These are phyloP conservation scores for Thalassoma bifasciatum DNA, from an alignment of 2,113 vertebrate genomes.

Conservation along the genomic window DNA sequence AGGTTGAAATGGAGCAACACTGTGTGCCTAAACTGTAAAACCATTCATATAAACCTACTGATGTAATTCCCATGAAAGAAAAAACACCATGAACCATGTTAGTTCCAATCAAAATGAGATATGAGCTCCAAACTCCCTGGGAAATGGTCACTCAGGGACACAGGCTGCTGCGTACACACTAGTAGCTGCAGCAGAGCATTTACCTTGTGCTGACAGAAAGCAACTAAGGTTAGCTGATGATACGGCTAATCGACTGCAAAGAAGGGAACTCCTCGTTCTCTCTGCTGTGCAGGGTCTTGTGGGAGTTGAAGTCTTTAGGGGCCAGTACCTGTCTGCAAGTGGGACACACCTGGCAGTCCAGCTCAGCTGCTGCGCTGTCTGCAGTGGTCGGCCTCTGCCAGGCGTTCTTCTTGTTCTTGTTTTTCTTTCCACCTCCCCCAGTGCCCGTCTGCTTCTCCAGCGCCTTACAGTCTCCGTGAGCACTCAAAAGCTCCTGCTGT, in stretches of 20 bases:
- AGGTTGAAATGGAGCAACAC: constrained; percentile 6
- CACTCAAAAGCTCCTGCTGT: constrained; percentile 95
- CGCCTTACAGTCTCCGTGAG: constrained; percentile 86
- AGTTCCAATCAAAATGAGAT: constrained; percentile 4
- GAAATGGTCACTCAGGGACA: constrained; percentile 17
- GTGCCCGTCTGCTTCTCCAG: constrained; percentile 82
- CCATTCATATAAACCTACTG: constrained; percentile 21
- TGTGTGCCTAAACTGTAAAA: constrained; percentile 36
- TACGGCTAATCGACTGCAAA: constrained; percentile 92
- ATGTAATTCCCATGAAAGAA: constrained; percentile 20
- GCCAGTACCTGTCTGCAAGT: constrained; percentile 94
- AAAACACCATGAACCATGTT: constrained; percentile 22
- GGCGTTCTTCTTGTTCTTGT: constrained; percentile 89
- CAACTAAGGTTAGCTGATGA: constrained; percentile 89
- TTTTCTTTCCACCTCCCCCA: constrained; percentile 79
- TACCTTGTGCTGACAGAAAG: neutral
- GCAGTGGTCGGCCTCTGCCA: constrained; percentile 83
- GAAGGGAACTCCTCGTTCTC: constrained; percentile 94
- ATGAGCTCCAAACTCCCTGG: constrained; percentile 24
- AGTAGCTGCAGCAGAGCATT: constrained; percentile 6
- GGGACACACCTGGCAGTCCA: constrained; percentile 93
- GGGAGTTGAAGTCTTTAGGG: constrained; percentile 88
- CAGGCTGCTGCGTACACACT: constrained; percentile 6
- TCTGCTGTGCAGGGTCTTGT: constrained; percentile 89
- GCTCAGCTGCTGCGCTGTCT: constrained; percentile 73